Evolutionary conservation across 2,797 vertebrate genomes (phyloP).

Genomic region (Betta splendens): DNA sequence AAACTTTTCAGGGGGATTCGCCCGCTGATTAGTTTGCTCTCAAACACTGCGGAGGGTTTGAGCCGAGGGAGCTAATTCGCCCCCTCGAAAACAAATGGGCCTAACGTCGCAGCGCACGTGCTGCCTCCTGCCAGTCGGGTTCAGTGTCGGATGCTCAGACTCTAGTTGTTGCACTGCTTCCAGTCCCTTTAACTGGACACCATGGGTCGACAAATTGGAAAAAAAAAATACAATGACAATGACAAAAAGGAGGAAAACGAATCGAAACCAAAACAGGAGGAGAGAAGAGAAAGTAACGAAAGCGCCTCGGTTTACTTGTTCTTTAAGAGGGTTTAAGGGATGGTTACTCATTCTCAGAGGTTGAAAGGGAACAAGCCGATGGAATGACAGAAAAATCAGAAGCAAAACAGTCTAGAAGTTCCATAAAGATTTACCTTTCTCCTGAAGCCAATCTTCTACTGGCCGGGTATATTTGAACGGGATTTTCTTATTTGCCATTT

Average conservation of each 20-base stretch:
- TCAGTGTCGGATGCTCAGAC: conserved; percentile 20
- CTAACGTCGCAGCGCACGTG: conserved; percentile 41
- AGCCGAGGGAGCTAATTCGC: conserved; percentile 53
- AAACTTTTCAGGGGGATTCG: conserved; percentile 58
- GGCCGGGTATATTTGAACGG: conserved; percentile 99
- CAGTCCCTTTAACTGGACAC: conserved; percentile 97
- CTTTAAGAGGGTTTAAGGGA: conserved; percentile 72
- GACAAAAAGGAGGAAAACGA: conserved; percentile 74
- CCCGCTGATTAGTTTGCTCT: conserved; percentile 64
- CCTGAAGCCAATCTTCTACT: conserved; percentile 98
- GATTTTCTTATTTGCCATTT: conserved; percentile 99
- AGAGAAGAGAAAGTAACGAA: conserved; percentile 33
- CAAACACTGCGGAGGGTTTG: conserved; percentile 63
- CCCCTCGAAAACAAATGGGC: conserved; percentile 46
- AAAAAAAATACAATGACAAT: conserved; percentile 83
- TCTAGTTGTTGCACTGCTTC: conserved; percentile 32
- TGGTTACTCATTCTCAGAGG: conserved; percentile 75
- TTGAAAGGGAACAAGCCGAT: conserved; percentile 77
- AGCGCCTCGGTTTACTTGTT: conserved; percentile 57
- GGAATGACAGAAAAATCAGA: conserved; percentile 77
- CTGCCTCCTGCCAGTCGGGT: conserved; percentile 29
- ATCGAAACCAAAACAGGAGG: conserved; percentile 18
- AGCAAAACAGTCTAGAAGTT: conserved; percentile 84
- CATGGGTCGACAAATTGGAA: conserved; percentile 86
- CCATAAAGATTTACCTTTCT: conserved; percentile 96